Base-by-base conservation (phyloP, 2,888 invertebrate species). In the Caenorhabditis sp. region DNA sequence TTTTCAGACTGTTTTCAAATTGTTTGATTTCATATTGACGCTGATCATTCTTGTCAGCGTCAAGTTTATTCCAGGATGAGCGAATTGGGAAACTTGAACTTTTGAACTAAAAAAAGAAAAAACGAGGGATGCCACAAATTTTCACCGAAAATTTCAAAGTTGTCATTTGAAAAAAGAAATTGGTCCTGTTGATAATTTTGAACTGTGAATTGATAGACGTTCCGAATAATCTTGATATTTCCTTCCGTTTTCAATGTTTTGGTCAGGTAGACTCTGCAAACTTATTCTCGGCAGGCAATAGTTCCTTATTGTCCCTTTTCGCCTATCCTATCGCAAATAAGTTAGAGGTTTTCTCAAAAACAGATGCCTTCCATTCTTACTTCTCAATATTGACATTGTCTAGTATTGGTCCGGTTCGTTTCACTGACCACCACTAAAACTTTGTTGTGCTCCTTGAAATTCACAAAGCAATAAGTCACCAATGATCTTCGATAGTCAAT, bases 41-140 rank as follows among this genome's bases (percentile, higher is more conserved):
- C 32, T 35, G 70, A 71, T 71, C 61, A 62, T 11, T 71, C 8
- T 60, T 60, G 60, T 70, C 60, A 60, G 37, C 51, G n/a, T 69
- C 40, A 13, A 2, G 13, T 9, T 32, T 4, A 32, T 32, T 32
- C 32, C 32, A 13, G 40, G 13, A 40, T 13, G 13, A 2, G 6
- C 40, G 6, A 5, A 13, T 40, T 40, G 13, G 55, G 15, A 35
- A 26, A 56, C 28, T 56, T 58, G 20, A 35, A 58, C 9, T 32
- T 32, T 32, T 32, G 32, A 32, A 32, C 32, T 32, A 4, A 32
- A 4, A 32, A 32, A 32, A 9, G 9, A n/a, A n/a, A n/a, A n/a
- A n/a, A n/a, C n/a, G n/a, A n/a, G n/a, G n/a, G n/a, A n/a, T n/a
- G n/a, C n/a, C n/a, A n/a, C n/a, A n/a, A n/a, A n/a, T n/a, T n/a